phyloP scores from a whole-genome alignment of 2,113 vertebrate genomes.

The Astatoreochromis straeleni region DNA sequence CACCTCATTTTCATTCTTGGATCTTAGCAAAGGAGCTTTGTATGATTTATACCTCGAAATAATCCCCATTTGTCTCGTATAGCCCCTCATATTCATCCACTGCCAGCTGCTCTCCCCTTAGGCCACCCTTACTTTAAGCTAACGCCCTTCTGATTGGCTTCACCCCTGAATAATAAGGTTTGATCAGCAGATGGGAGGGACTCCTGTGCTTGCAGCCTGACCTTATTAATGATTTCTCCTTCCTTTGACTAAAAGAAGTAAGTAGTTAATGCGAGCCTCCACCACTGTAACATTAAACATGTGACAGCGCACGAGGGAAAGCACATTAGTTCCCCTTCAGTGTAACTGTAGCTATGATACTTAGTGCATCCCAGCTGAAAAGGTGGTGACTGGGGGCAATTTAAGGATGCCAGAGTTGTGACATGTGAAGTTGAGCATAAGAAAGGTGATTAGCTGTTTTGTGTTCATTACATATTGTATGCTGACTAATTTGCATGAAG shows the following conservation, averaged over 20 bases:
- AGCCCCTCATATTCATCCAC: neutral
- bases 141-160: neutral
- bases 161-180: neutral
- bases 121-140: neutral
- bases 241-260: neutral
- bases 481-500: neutral
- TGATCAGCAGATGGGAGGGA: neutral
- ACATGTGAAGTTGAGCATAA: neutral
- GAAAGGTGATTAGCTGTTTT: neutral
- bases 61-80: neutral
- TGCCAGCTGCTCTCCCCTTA: neutral
- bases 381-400: neutral
- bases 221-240: neutral
- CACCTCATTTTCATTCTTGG: neutral
- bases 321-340: neutral
- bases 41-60: neutral
- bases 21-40: neutral
- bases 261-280: neutral
- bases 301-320: neutral
- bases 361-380: neutral
- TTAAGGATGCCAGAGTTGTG: neutral
- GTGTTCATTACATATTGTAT: neutral
- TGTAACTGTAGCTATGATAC: neutral
- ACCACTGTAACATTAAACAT: neutral
- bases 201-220: too few relatives aligned